A percentile compares a stretch with the other conserved stretches of the same genome.
Evolutionary conservation across 1,140 invertebrate species (phyloP).

Genomic region (Pseudomyrmex sp.): DNA sequence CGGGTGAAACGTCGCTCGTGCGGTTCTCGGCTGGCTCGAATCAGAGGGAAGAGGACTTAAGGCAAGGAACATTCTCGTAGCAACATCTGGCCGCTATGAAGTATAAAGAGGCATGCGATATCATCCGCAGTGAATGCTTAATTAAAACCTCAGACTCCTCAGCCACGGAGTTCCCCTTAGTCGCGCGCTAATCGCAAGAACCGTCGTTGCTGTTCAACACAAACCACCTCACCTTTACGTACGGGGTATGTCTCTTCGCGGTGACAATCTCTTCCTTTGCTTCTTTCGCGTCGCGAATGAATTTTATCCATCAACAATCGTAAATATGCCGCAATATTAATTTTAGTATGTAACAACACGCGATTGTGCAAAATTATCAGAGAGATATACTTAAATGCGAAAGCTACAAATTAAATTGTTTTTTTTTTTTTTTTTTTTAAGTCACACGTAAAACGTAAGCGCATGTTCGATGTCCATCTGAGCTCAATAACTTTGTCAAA

Average conservation of each 20-base stretch:
- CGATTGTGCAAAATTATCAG: neutral
- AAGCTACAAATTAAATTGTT: neutral
- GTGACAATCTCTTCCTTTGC: conserved; percentile 31
- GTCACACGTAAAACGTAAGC: neutral
- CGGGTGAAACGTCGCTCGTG: conserved; percentile 71
- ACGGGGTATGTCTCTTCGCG: conserved; percentile 19
- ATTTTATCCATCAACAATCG: conserved; percentile 18
- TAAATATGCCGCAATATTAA: neutral
- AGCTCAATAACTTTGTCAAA: neutral
- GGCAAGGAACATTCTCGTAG: conserved; percentile 75
- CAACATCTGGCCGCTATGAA: conserved; percentile 84
- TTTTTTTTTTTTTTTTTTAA: neutral
- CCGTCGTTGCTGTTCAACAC: conserved; percentile 77
- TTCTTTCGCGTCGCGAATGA: conserved; percentile 4
- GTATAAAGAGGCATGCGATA: conserved; percentile 85
- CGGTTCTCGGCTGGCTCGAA: conserved; percentile 44
- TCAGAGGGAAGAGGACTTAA: conserved; percentile 68
- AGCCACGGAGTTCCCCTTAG: conserved; percentile 72
- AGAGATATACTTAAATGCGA: neutral
- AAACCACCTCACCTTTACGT: conserved; percentile 58
- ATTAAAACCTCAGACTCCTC: conserved; percentile 85
- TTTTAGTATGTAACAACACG: no score
- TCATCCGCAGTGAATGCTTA: conserved; percentile 85
- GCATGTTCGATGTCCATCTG: neutral
- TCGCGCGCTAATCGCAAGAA: conserved; percentile 81